Base-by-base conservation (phyloP, 2,888 invertebrate species). In the Dioctria linearis region DNA sequence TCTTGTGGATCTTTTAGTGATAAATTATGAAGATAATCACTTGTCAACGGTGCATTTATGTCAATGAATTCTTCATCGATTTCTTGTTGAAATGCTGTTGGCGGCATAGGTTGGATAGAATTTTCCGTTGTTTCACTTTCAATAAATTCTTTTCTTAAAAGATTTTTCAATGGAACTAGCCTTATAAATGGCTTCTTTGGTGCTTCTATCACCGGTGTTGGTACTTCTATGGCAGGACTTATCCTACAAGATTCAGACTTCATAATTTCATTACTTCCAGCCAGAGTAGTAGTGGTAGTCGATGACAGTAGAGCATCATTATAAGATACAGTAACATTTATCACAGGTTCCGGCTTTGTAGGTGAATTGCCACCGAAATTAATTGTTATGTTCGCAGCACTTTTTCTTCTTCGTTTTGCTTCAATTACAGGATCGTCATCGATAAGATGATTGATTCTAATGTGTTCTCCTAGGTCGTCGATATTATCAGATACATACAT, bases 131-230 rank as follows among this genome's bases (percentile, higher is more conserved):
- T 8, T 11, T 5, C 5, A 6, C 37, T 13, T 39, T 37, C 8
- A 6, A 63, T n/a, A n/a, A 66, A 37, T n/a, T 66, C 66, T 46
- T 42, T 9, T n/a, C 46, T 66, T 9, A 66, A n/a, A 66, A 66
- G 66, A 6, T 66, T 66, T 4, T 5, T 5, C 6, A 66, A 9
- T 66, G 66, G 66, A 2, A 66, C 66, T 66, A 66, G 46, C 13
- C 66, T 8, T 43, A 66, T 66, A 5, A 5, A 9, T 5, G 37
- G 6, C 3, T 63, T 54, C 11, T 11, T 54, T 54, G 54, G 63
- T 63, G 5, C 9, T 39, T 37, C 11, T 25, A 25, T 25, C 25
- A 25, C 25, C 25, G 25, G 25, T 25, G 25, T 25, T 25, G 25
- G 25, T 25, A 25, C 25, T 25, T 25, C 25, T 25, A 25, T 1